A percentile compares a stretch with the other conserved stretches of the same genome.
Evolutionary conservation across 2,113 vertebrate species (phyloP).

Genomic region (Etheostoma cragini): DNA sequence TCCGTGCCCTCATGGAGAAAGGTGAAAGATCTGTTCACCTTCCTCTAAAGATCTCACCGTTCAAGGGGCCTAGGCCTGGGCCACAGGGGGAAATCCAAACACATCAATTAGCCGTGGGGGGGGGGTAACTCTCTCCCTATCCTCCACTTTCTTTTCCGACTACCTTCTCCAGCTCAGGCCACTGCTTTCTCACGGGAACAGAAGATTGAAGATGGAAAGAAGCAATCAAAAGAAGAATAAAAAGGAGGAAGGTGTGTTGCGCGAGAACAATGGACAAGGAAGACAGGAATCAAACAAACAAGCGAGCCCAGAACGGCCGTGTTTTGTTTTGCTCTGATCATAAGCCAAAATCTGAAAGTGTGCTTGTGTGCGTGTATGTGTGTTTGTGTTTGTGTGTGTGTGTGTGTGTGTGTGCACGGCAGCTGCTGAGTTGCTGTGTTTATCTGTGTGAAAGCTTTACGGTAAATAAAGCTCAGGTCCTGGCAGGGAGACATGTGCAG

Average conservation of each 20-base stretch:
- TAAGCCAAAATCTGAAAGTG: slow-evolving; percentile 64
- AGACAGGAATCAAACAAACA: slow-evolving; percentile 64
- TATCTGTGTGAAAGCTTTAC: slow-evolving; percentile 71
- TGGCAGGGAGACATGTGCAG: slow-evolving; percentile 73
- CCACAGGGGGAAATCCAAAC: slow-evolving; percentile 66
- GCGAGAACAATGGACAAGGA: slow-evolving; percentile 57
- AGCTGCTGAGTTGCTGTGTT: slow-evolving; percentile 68
- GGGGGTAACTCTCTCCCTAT: slow-evolving; percentile 10
- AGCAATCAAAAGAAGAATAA: slow-evolving; percentile 27
- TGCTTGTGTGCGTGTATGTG: slow-evolving; percentile 13
- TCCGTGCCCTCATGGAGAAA: slow-evolving; percentile 30
- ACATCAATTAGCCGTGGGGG: slow-evolving; percentile 61
- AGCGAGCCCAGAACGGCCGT: slow-evolving; percentile 51
- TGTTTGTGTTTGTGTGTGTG: slow-evolving; percentile 14
- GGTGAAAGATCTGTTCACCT: slow-evolving; percentile 18
- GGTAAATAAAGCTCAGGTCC: slow-evolving; percentile 72
- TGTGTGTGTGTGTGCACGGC: slow-evolving; percentile 12
- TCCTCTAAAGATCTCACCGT: slow-evolving; percentile 23
- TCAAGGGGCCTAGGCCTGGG: slow-evolving; percentile 46
- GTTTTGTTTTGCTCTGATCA: slow-evolving; percentile 74
- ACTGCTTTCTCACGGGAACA: slow-evolving; percentile 56
- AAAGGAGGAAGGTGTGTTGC: slow-evolving; percentile 41
- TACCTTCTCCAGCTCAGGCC: slow-evolving; percentile 27
- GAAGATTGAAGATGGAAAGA: slow-evolving; percentile 21
- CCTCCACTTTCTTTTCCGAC: slow-evolving; percentile 27